Evolutionary conservation across 2,888 invertebrate genomes (phyloP), one percentile per base, ranked within the genome.

Genomic region (Neoaliturus tenellus): DNA sequence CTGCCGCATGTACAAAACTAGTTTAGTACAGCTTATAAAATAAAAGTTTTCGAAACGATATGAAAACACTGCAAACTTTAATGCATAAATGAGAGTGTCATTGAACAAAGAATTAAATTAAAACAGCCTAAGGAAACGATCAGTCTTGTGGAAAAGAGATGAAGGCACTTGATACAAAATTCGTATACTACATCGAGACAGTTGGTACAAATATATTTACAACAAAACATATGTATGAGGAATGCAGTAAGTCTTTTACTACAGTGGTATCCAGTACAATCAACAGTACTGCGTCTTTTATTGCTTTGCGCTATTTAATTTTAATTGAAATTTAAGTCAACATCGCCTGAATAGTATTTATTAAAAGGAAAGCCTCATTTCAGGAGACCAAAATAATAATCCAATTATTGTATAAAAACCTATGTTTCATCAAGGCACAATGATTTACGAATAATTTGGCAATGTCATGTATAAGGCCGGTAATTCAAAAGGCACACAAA

Each of bases 211-310:
- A 39, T 31, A 69, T 69, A 69, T 69, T 35, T 69, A 69, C 69
- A 69, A 69, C n/a, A 67, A 58, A 67, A 67, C 12, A 12, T 14
- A 69, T 20, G 69, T 39, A n/a, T n/a, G 39, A 35, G 69, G 69
- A 69, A 69, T 69, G 69, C 39, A 69, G 69, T 39, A 20, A 69
- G 69, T 69, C 69, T 69, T 69, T 69, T 69, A 35, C 69, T 39
- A 69, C 69, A 67, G n/a, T 23, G 62, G 23, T 20, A 23, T 20
- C 14, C 67, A 67, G 69, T 31, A n/a, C n/a, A n/a, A n/a, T n/a
- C n/a, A 20, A 3, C 8, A 69, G 69, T 69, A 39, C 69, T 69
- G 39, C 69, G 69, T 69, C 69, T 69, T 69, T 69, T 69, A 35
- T 39, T 39, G 69, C 69, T 69, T 69, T 69, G 69, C 69, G 39